phyloP scores from a whole-genome alignment of 2,113 vertebrate genomes.

The Cochlearius cochlearius region DNA sequence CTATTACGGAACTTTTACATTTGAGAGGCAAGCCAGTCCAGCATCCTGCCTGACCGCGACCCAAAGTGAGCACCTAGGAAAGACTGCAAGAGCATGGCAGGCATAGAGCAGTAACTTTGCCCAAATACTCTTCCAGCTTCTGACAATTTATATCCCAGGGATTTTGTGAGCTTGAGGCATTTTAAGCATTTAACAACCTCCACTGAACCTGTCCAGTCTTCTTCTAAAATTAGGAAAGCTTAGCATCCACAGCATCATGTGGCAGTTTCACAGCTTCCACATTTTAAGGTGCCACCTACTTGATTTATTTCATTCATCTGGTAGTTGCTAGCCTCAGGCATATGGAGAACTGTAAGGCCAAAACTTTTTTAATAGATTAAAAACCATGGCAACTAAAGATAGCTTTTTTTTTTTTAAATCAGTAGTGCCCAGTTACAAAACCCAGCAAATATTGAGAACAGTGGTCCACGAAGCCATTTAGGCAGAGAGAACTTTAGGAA shows the following conservation, averaged over 20 bases:
- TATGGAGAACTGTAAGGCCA: background rate
- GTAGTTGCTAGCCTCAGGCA: background rate
- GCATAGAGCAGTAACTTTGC: background rate
- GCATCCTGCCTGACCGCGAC: background rate
- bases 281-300: slow-evolving; percentile 5
- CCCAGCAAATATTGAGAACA: background rate
- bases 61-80: background rate
- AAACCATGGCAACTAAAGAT: background rate
- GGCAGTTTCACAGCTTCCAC: background rate
- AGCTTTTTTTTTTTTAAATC: background rate
- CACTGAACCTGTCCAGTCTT: background rate
- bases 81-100: background rate
- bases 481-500: background rate
- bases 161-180: background rate
- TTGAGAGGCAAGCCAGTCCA: background rate
- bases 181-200: background rate
- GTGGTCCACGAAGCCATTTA: background rate
- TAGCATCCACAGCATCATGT: background rate
- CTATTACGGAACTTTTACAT: fast-evolving
- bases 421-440: background rate
- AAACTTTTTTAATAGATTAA: background rate
- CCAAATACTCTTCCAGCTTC: background rate
- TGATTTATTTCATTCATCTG: background rate
- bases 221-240: slow-evolving; percentile 18
- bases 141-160: background rate